Percentiles rank a stretch among this genome's conserved stretches.
Conservation (phyloP, 2,888 invertebrate genomes). For the Andrena dorsata region DNA sequence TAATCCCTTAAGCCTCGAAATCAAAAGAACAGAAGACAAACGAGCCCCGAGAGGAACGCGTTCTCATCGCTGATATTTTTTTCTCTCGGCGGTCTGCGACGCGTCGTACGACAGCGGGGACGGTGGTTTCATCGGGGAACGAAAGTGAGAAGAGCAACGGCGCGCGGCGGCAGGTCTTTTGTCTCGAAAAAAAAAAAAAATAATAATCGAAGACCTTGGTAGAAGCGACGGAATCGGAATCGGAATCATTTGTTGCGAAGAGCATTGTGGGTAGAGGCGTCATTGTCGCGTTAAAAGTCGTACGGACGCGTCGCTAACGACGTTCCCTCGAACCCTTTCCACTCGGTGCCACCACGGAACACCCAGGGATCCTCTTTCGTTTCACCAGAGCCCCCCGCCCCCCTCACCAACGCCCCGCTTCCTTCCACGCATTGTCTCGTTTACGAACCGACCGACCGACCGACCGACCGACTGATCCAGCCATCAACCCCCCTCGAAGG, state of each 20-base stretch:
- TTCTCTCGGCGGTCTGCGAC: conserved; percentile 4
- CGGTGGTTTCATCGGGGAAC: conserved; percentile 7
- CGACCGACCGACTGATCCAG: conserved; percentile 51
- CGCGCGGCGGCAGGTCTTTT: conserved; percentile 13
- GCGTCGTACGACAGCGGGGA: conserved; percentile 12
- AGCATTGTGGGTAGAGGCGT: conserved; percentile 35
- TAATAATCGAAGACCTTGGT: conserved; percentile 60
- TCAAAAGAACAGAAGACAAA: not conserved
- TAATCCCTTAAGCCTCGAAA: conserved; percentile 11
- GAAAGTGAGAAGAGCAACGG: not conserved
- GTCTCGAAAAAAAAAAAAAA: conserved; percentile 29
- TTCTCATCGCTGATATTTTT: conserved; percentile 3
- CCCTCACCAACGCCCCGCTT: conserved; percentile 8
- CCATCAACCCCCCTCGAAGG: conserved; percentile 60
- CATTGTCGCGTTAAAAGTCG: conserved; percentile 68
- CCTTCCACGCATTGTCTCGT: conserved; percentile 60
- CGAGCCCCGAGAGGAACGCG: conserved; percentile 1
- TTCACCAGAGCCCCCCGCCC: conserved; percentile 38
- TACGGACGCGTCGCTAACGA: conserved; percentile 68
- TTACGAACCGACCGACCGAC: conserved; percentile 61
- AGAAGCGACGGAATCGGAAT: conserved; percentile 47
- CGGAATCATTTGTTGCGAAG: conserved; percentile 54
- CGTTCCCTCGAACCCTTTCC: conserved; percentile 63
- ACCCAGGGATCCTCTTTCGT: conserved; percentile 69
- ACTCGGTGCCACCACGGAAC: conserved; percentile 42